phyloP scores from a whole-genome alignment of 1,140 invertebrate species.

The Rhagoletis zephyria region DNA sequence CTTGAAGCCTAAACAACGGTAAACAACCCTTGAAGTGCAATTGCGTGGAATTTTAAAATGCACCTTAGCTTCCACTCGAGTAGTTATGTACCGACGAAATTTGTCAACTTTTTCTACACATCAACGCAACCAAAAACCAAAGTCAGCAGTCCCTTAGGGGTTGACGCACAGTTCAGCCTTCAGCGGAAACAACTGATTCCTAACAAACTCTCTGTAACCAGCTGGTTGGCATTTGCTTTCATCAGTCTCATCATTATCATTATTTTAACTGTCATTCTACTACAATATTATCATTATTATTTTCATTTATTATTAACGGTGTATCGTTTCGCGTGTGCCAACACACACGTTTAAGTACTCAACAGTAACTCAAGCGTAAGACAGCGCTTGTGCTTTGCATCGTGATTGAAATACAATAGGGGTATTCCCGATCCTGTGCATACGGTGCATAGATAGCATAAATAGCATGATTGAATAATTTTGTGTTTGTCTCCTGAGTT shows the following conservation, averaged over 20 bases:
- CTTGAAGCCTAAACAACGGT: background rate
- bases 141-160: background rate
- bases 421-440: no score
- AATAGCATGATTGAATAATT: no score
- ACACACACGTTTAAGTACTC: slow-evolving; percentile 39
- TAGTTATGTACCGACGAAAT: slow-evolving; percentile 28
- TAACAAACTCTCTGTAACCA: background rate
- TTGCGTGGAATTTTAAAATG: slow-evolving; percentile 26
- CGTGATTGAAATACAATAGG: background rate
- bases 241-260: slow-evolving; percentile 43
- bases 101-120: slow-evolving; percentile 37
- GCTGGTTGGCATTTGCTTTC: background rate
- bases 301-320: slow-evolving; percentile 46
- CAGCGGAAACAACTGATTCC: background rate
- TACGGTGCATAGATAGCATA: no score
- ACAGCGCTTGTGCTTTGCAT: background rate
- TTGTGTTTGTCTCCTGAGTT: no score
- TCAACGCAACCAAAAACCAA: background rate
- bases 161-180: background rate
- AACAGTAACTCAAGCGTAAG: slow-evolving; percentile 3
- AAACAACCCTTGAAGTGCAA: slow-evolving; percentile 29
- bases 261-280: slow-evolving; percentile 25
- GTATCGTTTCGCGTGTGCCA: slow-evolving; percentile 34
- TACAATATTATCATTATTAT: slow-evolving; percentile 28
- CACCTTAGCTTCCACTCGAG: slow-evolving; percentile 16